These are phyloP conservation scores for Ophion ventricosus DNA, from an alignment of 2,888 invertebrate species.

Conservation along the genomic window DNA sequence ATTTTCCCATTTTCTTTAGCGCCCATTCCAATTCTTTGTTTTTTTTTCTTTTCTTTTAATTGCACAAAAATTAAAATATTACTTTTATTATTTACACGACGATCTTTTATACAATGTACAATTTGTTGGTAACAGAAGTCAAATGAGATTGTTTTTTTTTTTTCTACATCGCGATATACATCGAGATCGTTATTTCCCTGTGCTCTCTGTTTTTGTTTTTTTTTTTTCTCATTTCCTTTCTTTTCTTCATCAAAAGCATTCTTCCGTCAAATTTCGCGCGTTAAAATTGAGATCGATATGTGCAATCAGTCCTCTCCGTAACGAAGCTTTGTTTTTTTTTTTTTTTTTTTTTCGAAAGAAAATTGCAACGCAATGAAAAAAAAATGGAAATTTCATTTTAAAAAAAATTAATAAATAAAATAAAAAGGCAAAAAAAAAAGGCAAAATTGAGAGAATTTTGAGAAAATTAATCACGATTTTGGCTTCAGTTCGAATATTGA, in stretches of 20 bases:
- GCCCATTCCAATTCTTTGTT: too few relatives aligned
- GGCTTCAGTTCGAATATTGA: background rate
- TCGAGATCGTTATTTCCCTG: slow-evolving; percentile 18
- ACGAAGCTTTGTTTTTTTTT: background rate
- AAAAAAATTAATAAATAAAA: background rate
- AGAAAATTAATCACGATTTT: too few relatives aligned
- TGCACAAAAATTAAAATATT: slow-evolving; percentile 72
- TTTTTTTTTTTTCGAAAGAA: background rate
- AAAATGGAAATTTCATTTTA: background rate
- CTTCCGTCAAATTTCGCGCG: background rate
- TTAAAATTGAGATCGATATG: background rate
- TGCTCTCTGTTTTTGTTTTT: too few relatives aligned
- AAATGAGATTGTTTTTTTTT: too few relatives aligned
- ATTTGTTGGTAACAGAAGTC: slow-evolving; percentile 43
- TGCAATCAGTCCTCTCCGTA: background rate
- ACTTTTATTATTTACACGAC: slow-evolving; percentile 73
- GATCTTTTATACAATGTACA: slow-evolving; percentile 75
- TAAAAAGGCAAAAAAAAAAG: background rate
- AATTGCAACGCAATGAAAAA: background rate
- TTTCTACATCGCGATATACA: slow-evolving; percentile 32
- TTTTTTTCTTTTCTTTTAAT: too few relatives aligned
- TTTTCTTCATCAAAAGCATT: background rate
- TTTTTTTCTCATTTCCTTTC: slow-evolving; percentile 21
- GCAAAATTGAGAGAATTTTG: background rate
- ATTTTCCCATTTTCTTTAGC: too few relatives aligned